A percentile compares a stretch with the other conserved stretches of the same genome.
Evolutionary conservation across 53 echinoderm and acorn worm species (phyloP).

Genomic region (Astropecten irregularis): DNA sequence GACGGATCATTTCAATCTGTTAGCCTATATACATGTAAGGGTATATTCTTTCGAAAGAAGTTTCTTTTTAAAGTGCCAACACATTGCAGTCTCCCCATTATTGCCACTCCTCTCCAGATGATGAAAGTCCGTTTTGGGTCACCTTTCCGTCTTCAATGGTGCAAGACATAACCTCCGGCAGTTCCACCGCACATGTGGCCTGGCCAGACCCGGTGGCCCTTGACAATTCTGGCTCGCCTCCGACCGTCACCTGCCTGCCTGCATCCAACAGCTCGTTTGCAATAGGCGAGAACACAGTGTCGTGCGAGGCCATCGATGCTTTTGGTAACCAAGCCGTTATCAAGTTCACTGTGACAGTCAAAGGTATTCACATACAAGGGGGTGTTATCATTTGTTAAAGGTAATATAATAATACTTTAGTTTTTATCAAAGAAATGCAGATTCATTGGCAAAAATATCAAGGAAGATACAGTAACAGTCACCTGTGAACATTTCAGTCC

Average conservation of each 20-base stretch:
- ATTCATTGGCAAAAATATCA: no score
- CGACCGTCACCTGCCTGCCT: background rate
- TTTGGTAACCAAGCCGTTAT: background rate
- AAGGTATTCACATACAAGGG: no score
- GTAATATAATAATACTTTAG: no score
- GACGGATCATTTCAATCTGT: no score
- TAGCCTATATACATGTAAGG: no score
- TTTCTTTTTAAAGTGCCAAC: background rate
- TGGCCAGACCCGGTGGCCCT: background rate
- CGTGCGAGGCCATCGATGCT: constrained; percentile 1
- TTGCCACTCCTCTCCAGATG: background rate
- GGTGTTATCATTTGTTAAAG: no score
- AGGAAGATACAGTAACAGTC: no score
- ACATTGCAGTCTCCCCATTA: no score
- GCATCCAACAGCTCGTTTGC: background rate
- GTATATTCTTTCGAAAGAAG: background rate
- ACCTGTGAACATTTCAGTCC: no score
- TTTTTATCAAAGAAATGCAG: no score
- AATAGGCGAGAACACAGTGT: constrained; percentile 11
- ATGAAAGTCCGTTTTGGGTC: background rate
- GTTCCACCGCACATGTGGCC: background rate
- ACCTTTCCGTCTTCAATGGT: background rate
- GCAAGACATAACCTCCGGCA: background rate
- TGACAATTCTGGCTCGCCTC: background rate
- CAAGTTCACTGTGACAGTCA: constrained; percentile 18